phyloP scores from a whole-genome alignment of 2,113 vertebrate species.

The Odobenus rosmarus region DNA sequence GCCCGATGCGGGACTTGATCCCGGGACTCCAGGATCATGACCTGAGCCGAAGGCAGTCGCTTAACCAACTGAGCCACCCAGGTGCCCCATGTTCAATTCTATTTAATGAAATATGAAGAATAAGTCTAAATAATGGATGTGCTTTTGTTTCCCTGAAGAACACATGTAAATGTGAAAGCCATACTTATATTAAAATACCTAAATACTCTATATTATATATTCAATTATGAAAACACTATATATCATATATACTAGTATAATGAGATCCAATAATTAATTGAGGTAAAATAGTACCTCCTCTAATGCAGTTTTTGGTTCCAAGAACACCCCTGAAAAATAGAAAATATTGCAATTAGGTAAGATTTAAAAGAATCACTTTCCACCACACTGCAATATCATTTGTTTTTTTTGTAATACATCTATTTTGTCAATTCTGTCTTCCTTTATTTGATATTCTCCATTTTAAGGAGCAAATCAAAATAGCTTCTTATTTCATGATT shows the following conservation, averaged over 20 bases:
- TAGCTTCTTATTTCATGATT: slow-evolving; percentile 34
- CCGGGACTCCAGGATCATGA: no score
- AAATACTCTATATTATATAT: slow-evolving; percentile 72
- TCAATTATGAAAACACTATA: slow-evolving; percentile 73
- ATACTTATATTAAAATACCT: slow-evolving; percentile 67
- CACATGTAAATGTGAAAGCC: slow-evolving; percentile 67
- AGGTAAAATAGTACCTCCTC: slow-evolving; percentile 79
- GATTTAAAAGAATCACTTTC: slow-evolving; percentile 50
- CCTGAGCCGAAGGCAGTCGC: no score
- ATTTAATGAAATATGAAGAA: slow-evolving; percentile 41
- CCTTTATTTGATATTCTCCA: slow-evolving; percentile 44
- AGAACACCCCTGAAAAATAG: slow-evolving; percentile 64
- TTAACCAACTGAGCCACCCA: no score
- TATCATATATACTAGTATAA: neutral
- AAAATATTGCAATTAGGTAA: slow-evolving; percentile 67
- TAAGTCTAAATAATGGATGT: slow-evolving; percentile 58
- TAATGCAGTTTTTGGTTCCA: slow-evolving; percentile 78
- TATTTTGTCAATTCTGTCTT: slow-evolving; percentile 67
- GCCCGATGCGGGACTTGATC: no score
- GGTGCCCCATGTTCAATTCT: slow-evolving; percentile 46
- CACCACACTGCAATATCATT: slow-evolving; percentile 41
- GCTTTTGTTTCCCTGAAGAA: slow-evolving; percentile 69
- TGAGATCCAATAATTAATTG: slow-evolving; percentile 42
- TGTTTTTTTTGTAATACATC: slow-evolving; percentile 41
- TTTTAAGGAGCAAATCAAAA: slow-evolving; percentile 42